phyloP scores from a whole-genome alignment of 2,888 invertebrate species.

The Seira sanloemensis region DNA sequence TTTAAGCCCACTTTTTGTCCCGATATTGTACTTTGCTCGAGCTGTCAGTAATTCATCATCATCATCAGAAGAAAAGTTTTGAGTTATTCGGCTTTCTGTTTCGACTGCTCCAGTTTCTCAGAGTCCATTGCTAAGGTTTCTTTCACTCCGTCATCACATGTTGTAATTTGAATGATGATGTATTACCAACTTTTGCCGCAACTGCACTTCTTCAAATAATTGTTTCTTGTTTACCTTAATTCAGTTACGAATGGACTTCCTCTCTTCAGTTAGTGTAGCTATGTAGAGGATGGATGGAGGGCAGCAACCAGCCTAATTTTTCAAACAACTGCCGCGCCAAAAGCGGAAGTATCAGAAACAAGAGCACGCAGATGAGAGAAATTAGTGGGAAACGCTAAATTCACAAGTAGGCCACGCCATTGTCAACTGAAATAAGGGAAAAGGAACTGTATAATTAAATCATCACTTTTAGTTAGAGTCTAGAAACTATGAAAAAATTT shows the following conservation, averaged over 20 bases:
- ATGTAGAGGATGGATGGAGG: no score
- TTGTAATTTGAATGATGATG: slow-evolving; percentile 22
- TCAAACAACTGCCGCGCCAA: background rate
- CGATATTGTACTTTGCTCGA: no score
- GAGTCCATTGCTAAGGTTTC: background rate
- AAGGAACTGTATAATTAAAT: slow-evolving; percentile 36
- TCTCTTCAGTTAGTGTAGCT: background rate
- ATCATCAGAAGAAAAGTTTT: background rate
- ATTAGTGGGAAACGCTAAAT: no score
- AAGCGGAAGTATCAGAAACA: background rate
- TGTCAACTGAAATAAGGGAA: slow-evolving; percentile 20
- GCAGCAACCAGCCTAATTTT: background rate
- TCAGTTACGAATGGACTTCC: background rate
- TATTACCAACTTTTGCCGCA: background rate
- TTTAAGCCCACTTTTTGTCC: no score
- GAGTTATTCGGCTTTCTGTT: background rate
- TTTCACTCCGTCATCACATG: background rate
- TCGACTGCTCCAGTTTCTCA: background rate
- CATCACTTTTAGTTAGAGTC: slow-evolving; percentile 6
- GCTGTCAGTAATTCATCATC: slow-evolving; percentile 4
- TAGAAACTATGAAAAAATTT: background rate
- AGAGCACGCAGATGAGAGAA: background rate
- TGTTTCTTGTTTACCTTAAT: background rate
- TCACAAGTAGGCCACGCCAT: slow-evolving; percentile 9
- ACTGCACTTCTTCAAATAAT: background rate